phyloP scores from a whole-genome alignment of 2,113 vertebrate genomes.

The Sula dactylatra region DNA sequence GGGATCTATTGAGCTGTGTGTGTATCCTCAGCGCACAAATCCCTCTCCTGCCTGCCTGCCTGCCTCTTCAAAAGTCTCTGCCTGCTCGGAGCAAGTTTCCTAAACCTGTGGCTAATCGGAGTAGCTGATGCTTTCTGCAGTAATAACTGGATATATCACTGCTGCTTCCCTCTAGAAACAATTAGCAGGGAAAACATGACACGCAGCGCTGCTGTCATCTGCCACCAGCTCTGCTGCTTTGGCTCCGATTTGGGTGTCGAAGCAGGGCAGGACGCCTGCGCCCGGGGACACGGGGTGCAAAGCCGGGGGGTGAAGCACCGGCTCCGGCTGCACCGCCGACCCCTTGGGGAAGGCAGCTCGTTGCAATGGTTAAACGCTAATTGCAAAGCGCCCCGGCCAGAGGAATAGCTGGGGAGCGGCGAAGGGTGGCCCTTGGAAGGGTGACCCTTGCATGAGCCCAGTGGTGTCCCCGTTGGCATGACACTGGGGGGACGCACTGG shows the following conservation, averaged over 20 bases:
- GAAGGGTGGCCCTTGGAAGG: neutral
- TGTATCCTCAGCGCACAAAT: neutral
- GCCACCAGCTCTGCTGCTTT: neutral
- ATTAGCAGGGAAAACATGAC: neutral
- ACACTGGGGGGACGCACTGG: accelerated
- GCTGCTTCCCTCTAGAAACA: neutral
- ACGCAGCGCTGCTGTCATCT: neutral
- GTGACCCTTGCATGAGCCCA: neutral
- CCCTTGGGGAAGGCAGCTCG: neutral
- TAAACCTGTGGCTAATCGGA: slow-evolving; percentile 48
- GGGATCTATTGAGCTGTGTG: neutral
- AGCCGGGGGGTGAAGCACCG: accelerated
- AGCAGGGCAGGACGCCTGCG: neutral
- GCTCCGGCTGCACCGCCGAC: neutral
- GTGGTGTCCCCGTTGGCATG: accelerated
- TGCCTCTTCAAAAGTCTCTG: slow-evolving; percentile 20
- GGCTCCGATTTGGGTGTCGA: accelerated
- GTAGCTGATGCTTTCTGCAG: neutral
- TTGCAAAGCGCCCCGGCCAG: accelerated
- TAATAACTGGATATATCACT: neutral
- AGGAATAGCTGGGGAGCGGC: neutral
- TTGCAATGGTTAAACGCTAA: accelerated
- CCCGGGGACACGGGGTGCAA: neutral
- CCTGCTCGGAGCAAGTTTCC: slow-evolving; percentile 33
- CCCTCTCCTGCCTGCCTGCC: slow-evolving; percentile 1